A percentile compares a stretch with the other conserved stretches of the same genome.
Conservation (phyloP, 2,113 vertebrate genomes). For the Centropristis striata region DNA sequence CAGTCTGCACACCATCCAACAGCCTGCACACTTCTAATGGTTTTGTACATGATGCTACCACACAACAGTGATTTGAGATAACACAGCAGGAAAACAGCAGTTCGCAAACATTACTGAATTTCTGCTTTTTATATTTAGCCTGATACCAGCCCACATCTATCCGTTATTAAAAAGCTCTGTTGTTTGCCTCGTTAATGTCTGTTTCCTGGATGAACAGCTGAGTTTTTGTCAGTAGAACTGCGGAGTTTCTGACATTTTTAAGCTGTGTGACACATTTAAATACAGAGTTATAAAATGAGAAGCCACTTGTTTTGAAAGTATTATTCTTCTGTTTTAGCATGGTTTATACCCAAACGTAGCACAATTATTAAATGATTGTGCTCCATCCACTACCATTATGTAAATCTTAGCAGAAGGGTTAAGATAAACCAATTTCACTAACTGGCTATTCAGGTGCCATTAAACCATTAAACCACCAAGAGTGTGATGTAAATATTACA, state of each 20-base stretch:
- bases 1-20: conserved; percentile 52
- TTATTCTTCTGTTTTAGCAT: background rate
- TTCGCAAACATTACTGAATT: background rate
- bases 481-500: too few relatives aligned
- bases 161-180: background rate
- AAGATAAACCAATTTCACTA: too few relatives aligned
- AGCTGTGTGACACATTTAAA: background rate
- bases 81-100: conserved; percentile 12
- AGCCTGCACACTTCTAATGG: conserved; percentile 1
- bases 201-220: background rate
- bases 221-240: background rate
- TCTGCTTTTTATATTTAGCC: background rate
- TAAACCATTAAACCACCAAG: too few relatives aligned
- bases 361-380: background rate
- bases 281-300: background rate
- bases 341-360: background rate
- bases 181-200: background rate
- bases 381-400: too few relatives aligned
- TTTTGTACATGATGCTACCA: conserved; percentile 1
- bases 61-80: conserved; percentile 24
- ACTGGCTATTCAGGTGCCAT: too few relatives aligned
- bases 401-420: too few relatives aligned
- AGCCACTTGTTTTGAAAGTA: background rate
- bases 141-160: background rate
- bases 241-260: background rate